These are phyloP conservation scores for Falco punctatus DNA, from an alignment of 2,113 vertebrate genomes.

Conservation along the genomic window DNA sequence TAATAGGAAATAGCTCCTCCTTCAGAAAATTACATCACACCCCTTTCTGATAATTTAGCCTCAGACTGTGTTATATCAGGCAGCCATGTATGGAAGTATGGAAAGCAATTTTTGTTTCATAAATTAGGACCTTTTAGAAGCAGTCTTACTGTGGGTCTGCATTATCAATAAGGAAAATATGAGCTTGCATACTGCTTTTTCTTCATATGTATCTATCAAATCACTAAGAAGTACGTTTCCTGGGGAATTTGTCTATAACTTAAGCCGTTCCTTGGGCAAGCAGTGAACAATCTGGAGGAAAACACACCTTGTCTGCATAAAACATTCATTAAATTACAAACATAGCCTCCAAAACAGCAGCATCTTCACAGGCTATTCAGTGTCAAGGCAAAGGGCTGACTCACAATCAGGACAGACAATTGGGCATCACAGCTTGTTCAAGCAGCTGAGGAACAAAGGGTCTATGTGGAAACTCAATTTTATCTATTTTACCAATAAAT, in stretches of 20 bases:
- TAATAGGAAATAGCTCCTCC: not conserved
- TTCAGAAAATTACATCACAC: not conserved
- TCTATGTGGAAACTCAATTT: not conserved
- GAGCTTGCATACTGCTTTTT: not conserved
- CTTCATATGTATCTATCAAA: not conserved
- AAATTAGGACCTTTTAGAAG: not conserved
- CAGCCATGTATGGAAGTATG: fast-evolving
- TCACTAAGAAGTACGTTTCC: not conserved
- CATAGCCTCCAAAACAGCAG: not conserved
- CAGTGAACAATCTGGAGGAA: not conserved
- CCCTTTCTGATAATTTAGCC: not conserved
- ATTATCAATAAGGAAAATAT: not conserved
- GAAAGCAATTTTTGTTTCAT: not conserved
- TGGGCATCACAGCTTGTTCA: not conserved
- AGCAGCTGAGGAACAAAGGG: not conserved
- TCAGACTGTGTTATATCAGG: not conserved
- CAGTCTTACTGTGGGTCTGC: not conserved
- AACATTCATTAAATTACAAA: not conserved
- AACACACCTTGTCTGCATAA: not conserved
- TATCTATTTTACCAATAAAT: not conserved
- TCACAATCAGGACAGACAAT: not conserved
- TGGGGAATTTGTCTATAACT: not conserved
- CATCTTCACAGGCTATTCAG: not conserved
- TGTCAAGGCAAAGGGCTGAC: not conserved
- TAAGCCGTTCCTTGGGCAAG: not conserved